Evolutionary conservation across 2,113 vertebrate genomes (phyloP), one percentile per base, ranked within the genome.

Genomic region (Egretta garzetta): DNA sequence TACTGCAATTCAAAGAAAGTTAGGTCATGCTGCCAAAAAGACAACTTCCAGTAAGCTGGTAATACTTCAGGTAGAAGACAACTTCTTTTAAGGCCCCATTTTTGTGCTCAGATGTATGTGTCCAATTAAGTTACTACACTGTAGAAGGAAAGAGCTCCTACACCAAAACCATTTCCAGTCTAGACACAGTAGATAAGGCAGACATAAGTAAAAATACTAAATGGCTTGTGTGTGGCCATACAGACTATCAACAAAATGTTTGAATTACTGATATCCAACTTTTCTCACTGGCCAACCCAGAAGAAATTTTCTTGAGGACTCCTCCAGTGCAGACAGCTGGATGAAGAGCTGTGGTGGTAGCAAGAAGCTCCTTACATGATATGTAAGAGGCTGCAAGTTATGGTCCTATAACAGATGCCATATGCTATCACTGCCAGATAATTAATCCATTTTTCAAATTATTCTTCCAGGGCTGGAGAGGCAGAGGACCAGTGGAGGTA

Each of bases 221-320:
- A 58, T 56, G 1, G 20, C 7, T 53, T 68, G 7, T 45, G 8
- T 18, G 9, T 8, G 37, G 12, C 4, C 2, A 1, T 11, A 17
- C 7, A 43, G 2, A 4, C 64, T 80, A 11, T 26, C 23, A 80
- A 50, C 5, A 39, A 52, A 47, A 22, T 33, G 10, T 26, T 79
- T 86, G 26, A 53, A 68, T 85, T 68, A 39, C 21, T 68, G 19
- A 35, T 60, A 28, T 21, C 2, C 21, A 64, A 6, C 4, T 64
- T 71, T 75, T 45, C 28, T 52, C 33, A 62, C 11, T 67, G 80
- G 5, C 35, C 50, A 91, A 2, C 5, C 19, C 13, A 80, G 27
- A 0, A 8, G 33, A 80, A 71, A 35, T 33, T 75, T 75, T 89
- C 9, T 66, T 62, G 47, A 89, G 27, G 18, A 53, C 6, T 45